Evolutionary conservation across 2,113 vertebrate genomes (phyloP).

Genomic region (Oryctolagus cuniculus): mOryCun1.1 NC_091441.1:71952501-71953000

Average conservation of each 20-base stretch:
- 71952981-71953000: too few species aligned
- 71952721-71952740: background rate
- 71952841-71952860: too few species aligned
- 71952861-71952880: background rate
- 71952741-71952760: background rate
- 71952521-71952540: background rate
- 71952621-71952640: background rate
- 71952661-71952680: background rate
- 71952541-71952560: background rate
- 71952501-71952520: background rate
- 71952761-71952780: background rate
- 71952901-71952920: too few species aligned
- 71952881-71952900: too few species aligned
- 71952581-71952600: background rate
- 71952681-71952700: background rate
- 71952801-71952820: background rate
- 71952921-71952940: too few species aligned
- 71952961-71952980: too few species aligned
- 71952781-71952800: too few species aligned
- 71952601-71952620: background rate
- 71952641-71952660: background rate
- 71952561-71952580: background rate
- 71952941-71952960: too few species aligned
- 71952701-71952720: too few species aligned
- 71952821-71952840: background rate